Evolutionary conservation across 2,888 invertebrate genomes (phyloP).

Genomic region (Alloscopus bannaensis): DNA sequence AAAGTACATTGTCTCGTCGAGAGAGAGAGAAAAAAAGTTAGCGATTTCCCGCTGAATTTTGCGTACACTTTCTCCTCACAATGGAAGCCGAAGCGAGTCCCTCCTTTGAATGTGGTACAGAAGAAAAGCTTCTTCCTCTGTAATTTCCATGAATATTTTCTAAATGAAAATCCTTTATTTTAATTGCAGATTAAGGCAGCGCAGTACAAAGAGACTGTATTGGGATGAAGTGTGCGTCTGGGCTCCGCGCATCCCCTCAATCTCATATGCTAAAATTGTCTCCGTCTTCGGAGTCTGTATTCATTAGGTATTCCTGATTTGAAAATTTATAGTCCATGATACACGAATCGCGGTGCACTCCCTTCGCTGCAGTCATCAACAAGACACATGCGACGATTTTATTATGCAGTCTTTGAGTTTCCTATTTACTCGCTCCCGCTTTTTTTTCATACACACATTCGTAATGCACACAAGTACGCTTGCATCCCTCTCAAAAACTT

Average conservation of each 20-base stretch:
- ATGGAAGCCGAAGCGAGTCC: too few relatives aligned
- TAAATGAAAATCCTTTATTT: constrained; percentile 24
- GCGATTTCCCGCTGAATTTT: too few relatives aligned
- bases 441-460: too few relatives aligned
- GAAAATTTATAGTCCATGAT: constrained; percentile 43
- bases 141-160: constrained; percentile 38
- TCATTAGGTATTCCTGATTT: constrained; percentile 30
- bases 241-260: constrained; percentile 1
- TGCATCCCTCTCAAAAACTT: background rate
- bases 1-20: too few relatives aligned
- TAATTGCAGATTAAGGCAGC: constrained; percentile 36
- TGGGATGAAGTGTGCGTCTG: too few relatives aligned
- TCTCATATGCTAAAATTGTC: background rate
- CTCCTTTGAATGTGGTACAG: background rate
- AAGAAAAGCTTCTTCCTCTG: background rate
- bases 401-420: constrained; percentile 5
- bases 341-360: background rate
- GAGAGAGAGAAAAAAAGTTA: too few relatives aligned
- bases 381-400: background rate
- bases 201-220: too few relatives aligned
- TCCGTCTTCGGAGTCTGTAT: too few relatives aligned
- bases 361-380: background rate
- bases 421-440: constrained; percentile 28
- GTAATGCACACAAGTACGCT: too few relatives aligned
- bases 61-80: too few relatives aligned